Conservation (phyloP, 2,797 vertebrate species). For the Tarsius wallacei region DNA sequence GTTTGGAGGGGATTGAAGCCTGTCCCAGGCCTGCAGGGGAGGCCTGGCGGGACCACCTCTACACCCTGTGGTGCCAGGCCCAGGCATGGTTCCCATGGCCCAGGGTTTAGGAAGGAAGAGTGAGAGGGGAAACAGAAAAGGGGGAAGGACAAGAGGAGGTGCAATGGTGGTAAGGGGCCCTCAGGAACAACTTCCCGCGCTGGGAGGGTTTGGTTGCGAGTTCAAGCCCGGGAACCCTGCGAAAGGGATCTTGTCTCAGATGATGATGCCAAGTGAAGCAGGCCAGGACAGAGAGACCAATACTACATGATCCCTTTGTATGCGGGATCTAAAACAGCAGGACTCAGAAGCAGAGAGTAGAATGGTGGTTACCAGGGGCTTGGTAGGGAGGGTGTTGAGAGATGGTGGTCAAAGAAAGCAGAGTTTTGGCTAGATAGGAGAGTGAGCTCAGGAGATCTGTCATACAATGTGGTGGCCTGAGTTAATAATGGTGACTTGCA, state of each 20-base stretch:
- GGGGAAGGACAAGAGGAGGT: background rate
- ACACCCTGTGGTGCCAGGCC: too few relatives aligned
- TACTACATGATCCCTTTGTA: too few relatives aligned
- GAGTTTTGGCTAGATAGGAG: background rate
- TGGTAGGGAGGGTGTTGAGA: background rate
- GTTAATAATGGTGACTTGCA: too few relatives aligned
- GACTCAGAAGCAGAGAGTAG: background rate
- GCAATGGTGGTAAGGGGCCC: background rate
- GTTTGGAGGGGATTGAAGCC: background rate
- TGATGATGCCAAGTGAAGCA: background rate
- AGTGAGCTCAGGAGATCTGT: background rate
- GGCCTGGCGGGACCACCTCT: too few relatives aligned
- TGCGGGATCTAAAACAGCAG: background rate
- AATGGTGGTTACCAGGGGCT: too few relatives aligned
- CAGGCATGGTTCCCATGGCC: too few relatives aligned
- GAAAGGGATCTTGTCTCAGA: background rate
- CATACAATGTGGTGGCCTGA: background rate
- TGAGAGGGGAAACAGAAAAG: background rate
- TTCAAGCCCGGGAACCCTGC: background rate
- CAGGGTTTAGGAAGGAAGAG: background rate
- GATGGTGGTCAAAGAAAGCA: background rate
- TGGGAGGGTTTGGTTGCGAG: accelerated
- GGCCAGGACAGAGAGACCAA: background rate
- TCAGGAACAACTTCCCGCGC: background rate
- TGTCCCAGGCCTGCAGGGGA: too few relatives aligned